A percentile compares a stretch with the other conserved stretches of the same genome.
Conservation (phyloP, 1,140 invertebrate species). For the Theocolax elegans region DNA sequence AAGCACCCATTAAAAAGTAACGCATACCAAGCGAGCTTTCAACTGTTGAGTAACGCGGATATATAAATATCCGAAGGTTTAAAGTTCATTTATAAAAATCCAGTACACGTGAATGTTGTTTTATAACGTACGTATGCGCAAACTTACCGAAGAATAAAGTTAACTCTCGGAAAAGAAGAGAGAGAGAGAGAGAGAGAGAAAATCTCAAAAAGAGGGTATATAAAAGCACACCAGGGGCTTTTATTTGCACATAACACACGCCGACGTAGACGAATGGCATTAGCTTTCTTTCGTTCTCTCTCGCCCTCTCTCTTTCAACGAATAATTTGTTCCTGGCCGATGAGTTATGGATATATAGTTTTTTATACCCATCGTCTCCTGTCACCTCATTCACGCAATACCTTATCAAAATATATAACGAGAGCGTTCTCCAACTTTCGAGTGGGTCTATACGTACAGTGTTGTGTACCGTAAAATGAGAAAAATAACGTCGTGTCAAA, state of each 20-base stretch:
- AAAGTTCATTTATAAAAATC: too few species aligned
- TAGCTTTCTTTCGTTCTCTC: too few species aligned
- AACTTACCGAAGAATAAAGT: too few species aligned
- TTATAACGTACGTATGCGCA: too few species aligned
- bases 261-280: constrained; percentile 25
- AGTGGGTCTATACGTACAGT: too few species aligned
- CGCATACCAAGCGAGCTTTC: too few species aligned
- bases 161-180: too few species aligned
- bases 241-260: constrained; percentile 27
- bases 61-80: too few species aligned
- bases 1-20: too few species aligned
- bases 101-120: too few species aligned
- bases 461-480: not conserved
- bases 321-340: constrained; percentile 12
- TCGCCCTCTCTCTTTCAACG: not conserved
- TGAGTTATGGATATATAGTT: constrained; percentile 20
- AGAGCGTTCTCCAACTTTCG: too few species aligned
- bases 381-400: constrained; percentile 17
- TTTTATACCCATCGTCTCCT: not conserved
- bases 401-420: constrained; percentile 19
- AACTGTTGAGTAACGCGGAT: too few species aligned
- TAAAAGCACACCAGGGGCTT: constrained; percentile 2
- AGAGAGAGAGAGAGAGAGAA: constrained; percentile 8
- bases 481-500: not conserved
- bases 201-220: constrained; percentile 36